Evolutionary conservation across 2,888 invertebrate genomes (phyloP).

Genomic region (Esperia sulphurella): DNA sequence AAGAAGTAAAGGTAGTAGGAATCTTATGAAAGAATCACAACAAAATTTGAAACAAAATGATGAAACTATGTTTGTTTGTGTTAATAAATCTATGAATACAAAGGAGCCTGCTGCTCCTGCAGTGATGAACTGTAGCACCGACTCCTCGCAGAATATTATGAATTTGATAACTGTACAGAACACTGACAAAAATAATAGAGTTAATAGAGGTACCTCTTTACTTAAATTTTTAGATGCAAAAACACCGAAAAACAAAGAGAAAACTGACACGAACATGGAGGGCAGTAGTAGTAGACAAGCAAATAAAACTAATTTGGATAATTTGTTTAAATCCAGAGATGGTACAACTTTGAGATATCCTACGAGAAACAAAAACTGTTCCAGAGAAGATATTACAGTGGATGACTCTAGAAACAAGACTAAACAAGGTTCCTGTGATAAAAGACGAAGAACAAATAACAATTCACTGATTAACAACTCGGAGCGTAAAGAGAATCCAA

Average conservation of each 20-base stretch:
- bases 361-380: constrained; percentile 39
- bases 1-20: constrained; percentile 45
- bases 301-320: constrained; percentile 36
- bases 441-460: constrained; percentile 28
- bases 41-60: constrained; percentile 29
- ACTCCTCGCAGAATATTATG: constrained; percentile 59
- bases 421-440: constrained; percentile 15
- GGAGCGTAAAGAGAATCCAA: constrained; percentile 51
- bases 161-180: constrained; percentile 50
- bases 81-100: constrained; percentile 54
- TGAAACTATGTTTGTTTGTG: constrained; percentile 42
- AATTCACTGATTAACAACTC: constrained; percentile 41
- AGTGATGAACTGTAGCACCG: constrained; percentile 52
- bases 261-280: constrained; percentile 4
- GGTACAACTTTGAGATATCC: constrained; percentile 57
- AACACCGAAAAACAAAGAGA: constrained; percentile 23
- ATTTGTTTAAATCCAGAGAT: constrained; percentile 48
- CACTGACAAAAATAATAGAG: constrained; percentile 32
- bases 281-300: constrained; percentile 16
- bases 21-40: constrained; percentile 45
- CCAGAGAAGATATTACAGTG: constrained; percentile 17
- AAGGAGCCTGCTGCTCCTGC: constrained; percentile 27
- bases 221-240: constrained; percentile 53
- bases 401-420: constrained; percentile 16
- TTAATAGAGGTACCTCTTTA: constrained; percentile 51